Conservation (phyloP, 1,140 invertebrate species). For the Neelides sp. region DNA sequence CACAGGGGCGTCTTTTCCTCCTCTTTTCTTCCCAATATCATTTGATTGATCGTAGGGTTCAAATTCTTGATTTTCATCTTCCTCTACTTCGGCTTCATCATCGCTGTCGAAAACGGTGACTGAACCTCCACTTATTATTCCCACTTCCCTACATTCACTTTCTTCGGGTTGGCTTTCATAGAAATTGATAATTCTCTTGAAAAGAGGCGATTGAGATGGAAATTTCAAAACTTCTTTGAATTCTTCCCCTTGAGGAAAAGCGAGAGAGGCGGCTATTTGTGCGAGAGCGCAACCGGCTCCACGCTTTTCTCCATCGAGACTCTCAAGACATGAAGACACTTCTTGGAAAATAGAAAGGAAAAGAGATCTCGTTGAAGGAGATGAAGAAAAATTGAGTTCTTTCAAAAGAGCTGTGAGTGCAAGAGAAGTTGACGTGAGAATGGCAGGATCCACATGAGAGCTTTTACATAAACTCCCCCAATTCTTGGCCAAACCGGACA, state of each 20-base stretch:
- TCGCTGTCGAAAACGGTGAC: slow-evolving; percentile 22
- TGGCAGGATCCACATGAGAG: neutral
- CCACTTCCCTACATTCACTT: neutral
- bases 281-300: slow-evolving; percentile 20
- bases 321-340: slow-evolving; percentile 12
- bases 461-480: slow-evolving; percentile 10
- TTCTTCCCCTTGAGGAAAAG: neutral
- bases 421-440: slow-evolving; percentile 6
- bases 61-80: slow-evolving; percentile 1
- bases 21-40: neutral
- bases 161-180: slow-evolving; percentile 7
- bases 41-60: slow-evolving; percentile 5
- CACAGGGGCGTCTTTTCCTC: slow-evolving; percentile 9
- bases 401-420: slow-evolving; percentile 15
- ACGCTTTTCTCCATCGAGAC: slow-evolving; percentile 12
- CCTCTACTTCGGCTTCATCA: slow-evolving; percentile 18
- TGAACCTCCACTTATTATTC: neutral
- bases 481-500: slow-evolving; percentile 4
- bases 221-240: slow-evolving; percentile 6
- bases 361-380: neutral
- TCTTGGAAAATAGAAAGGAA: neutral
- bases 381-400: slow-evolving; percentile 3
- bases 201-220: slow-evolving; percentile 1
- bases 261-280: slow-evolving; percentile 14
- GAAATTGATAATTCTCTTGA: slow-evolving; percentile 7